phyloP scores from a whole-genome alignment of 2,113 vertebrate genomes.

The Eolophus roseicapilla region DNA sequence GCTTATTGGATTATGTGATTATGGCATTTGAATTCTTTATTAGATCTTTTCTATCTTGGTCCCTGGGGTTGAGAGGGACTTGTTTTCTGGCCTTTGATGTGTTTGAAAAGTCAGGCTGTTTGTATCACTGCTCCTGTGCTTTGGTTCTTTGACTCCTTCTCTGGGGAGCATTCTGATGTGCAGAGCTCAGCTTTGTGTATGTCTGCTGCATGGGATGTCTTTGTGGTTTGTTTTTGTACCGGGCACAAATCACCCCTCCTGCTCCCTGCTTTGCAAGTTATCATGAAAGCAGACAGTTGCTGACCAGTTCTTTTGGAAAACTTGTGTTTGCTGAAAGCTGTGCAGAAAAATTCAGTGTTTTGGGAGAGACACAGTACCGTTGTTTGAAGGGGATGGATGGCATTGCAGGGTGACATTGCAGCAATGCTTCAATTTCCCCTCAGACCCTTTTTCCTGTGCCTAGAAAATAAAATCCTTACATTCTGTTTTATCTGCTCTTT shows the following conservation, averaged over 20 bases:
- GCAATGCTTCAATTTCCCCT: not conserved
- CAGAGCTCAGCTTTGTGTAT: not conserved
- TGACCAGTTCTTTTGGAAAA: not conserved
- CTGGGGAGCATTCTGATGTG: not conserved
- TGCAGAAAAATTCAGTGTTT: not conserved
- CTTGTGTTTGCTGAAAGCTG: not conserved
- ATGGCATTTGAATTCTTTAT: constrained; percentile 57
- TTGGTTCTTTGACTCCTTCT: constrained; percentile 39
- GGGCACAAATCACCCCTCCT: not conserved
- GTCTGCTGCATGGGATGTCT: not conserved
- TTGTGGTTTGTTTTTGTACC: constrained; percentile 3
- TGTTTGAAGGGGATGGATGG: not conserved
- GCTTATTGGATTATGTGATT: constrained; percentile 57
- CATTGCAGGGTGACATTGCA: not conserved
- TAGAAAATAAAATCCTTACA: not conserved
- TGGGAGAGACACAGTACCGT: not conserved
- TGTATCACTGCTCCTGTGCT: constrained; percentile 12
- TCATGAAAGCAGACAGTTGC: not conserved
- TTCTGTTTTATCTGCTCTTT: not conserved
- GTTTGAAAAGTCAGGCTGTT: constrained; percentile 37
- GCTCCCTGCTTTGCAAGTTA: not conserved
- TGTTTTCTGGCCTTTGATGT: constrained; percentile 45
- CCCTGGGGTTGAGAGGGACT: constrained; percentile 19
- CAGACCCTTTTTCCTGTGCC: not conserved
- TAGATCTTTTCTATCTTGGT: constrained; percentile 47